Base-by-base conservation (phyloP, 2,113 vertebrate genomes). In the Cyanoramphus novaezelandiae region DNA sequence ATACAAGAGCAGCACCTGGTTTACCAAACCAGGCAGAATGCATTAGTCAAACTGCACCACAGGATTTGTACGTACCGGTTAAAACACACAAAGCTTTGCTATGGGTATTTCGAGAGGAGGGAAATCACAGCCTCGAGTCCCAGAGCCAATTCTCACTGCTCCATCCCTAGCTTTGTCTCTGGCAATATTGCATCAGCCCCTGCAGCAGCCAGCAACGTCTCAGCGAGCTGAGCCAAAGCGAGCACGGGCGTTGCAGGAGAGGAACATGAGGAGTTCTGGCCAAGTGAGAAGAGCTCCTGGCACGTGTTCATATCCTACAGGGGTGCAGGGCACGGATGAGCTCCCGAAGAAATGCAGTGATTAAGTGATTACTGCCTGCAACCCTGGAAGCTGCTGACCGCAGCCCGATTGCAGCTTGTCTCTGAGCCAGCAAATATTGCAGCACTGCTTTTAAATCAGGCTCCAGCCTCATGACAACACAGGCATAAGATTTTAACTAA, bases 401-500 rank as follows among this genome's bases (percentile, higher is more conserved):
- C 81, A 82, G 81, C 65, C 69, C 0, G 2, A 7, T 5, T 86
- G 96, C 92, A 95, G 85, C 80, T 60, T 59, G 88, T 28, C 43
- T 49, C 11, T 0, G 41, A 77, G 90, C 85, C 88, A 86, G 86
- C 62, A 86, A 88, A 88, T 83, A 57, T 16, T 90, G 88, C 95
- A 96, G 3, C 0, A 0, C 41, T 62, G 9, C 88, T 86, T 84
- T 18, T 17, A 81, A 91, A 81, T 68, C 37, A 52, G 55, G 17
- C 60, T 57, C 57, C 16, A 76, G 70, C 15, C 88, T 90, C 82
- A 88, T 91, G 90, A 88, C 82, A 95, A 92, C 79, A 14, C 1
- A 65, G 82, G 92, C 71, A 83, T 35, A 52, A 83, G 76, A 83
- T 86, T 83, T 77, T 77, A 94, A 87, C 81, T 57, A 93, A 96